Conservation (phyloP, 2,113 vertebrate genomes). For the Promerops cafer region DNA sequence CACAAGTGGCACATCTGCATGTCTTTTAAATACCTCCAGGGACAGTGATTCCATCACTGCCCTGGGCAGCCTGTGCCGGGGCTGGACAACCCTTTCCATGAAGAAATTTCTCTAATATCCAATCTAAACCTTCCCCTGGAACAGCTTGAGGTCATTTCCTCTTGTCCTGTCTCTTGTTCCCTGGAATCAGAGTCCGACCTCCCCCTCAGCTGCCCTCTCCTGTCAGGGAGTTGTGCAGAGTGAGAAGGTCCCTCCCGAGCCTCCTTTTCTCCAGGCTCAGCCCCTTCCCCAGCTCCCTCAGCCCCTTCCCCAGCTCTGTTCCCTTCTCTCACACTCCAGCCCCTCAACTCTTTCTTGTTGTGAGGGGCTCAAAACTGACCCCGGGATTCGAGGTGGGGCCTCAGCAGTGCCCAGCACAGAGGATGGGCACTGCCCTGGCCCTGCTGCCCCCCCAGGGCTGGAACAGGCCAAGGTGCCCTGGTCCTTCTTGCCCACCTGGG, state of each 20-base stretch:
- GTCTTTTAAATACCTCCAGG: background rate
- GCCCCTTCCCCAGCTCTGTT: fast-evolving
- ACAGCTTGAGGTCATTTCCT: fast-evolving
- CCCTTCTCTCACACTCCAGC: background rate
- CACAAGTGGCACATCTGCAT: fast-evolving
- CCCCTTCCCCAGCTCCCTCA: background rate
- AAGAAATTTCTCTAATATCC: background rate
- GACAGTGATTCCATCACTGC: background rate
- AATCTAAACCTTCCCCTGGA: background rate
- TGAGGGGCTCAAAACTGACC: background rate
- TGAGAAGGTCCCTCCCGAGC: fast-evolving
- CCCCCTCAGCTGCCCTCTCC: background rate
- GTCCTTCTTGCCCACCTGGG: background rate
- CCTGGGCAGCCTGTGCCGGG: background rate
- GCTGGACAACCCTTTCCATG: background rate
- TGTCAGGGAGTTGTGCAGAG: background rate
- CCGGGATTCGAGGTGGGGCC: fast-evolving
- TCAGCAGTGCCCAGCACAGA: background rate
- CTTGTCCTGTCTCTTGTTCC: fast-evolving
- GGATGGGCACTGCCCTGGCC: fast-evolving
- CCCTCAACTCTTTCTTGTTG: fast-evolving
- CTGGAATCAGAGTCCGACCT: fast-evolving
- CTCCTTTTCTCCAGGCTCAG: background rate
- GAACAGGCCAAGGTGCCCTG: background rate
- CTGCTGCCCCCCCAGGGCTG: background rate